Evolutionary conservation across 2,797 vertebrate genomes (phyloP).

Genomic region (Mormyrops boulengeri): DNA sequence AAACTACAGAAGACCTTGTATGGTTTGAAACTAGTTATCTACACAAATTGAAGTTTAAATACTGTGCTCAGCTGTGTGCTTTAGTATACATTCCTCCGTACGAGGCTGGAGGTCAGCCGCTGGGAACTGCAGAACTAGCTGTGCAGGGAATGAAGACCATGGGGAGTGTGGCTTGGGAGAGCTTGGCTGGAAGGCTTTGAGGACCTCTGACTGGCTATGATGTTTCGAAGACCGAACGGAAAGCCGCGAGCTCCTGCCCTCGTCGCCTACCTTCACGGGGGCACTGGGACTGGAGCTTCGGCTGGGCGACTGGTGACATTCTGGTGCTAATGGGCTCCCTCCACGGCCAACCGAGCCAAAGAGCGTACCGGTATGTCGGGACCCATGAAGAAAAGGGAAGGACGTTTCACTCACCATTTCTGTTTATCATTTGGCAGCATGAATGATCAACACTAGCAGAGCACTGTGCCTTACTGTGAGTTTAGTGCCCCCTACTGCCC

Average conservation of each 20-base stretch:
- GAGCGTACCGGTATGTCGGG: slow-evolving; percentile 25
- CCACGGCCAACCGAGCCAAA: slow-evolving; percentile 41
- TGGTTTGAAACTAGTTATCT: not conserved
- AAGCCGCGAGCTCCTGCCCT: slow-evolving; percentile 26
- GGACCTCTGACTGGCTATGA: slow-evolving; percentile 3
- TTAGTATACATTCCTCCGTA: not conserved
- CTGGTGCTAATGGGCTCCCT: slow-evolving; percentile 30
- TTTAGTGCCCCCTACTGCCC: slow-evolving; percentile 38
- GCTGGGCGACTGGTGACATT: slow-evolving; percentile 23
- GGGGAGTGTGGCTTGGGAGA: slow-evolving; percentile 33
- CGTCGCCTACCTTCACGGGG: not conserved
- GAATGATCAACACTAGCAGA: slow-evolving; percentile 55
- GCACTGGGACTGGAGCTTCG: slow-evolving; percentile 1
- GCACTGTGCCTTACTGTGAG: slow-evolving; percentile 69
- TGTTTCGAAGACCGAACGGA: slow-evolving; percentile 20
- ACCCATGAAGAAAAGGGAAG: not conserved
- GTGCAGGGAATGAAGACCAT: not conserved
- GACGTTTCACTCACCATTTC: slow-evolving; percentile 31
- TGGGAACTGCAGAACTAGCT: not conserved
- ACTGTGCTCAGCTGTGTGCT: not conserved
- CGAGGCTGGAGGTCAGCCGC: not conserved
- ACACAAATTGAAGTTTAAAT: not conserved
- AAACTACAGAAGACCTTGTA: not conserved
- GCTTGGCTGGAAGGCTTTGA: slow-evolving; percentile 39
- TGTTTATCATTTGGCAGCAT: slow-evolving; percentile 44